Conservation (phyloP, 2,113 vertebrate genomes). For the human region DNA sequence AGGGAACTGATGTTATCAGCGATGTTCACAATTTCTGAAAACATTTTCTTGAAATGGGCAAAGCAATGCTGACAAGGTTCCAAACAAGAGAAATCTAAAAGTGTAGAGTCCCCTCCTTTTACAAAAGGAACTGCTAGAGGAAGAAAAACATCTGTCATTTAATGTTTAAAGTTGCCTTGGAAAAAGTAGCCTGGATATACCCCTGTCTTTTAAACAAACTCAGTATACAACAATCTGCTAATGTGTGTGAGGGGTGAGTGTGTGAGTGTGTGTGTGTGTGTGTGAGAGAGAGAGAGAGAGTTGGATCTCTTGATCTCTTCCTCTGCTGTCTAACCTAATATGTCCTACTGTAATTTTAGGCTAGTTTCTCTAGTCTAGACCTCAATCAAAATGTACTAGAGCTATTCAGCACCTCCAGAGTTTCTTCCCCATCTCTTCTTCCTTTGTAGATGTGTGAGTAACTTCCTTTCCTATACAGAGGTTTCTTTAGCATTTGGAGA, state of each 20-base stretch:
- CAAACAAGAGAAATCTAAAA: neutral
- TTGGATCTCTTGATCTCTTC: neutral
- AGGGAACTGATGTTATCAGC: neutral
- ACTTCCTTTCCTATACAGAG: neutral
- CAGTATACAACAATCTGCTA: neutral
- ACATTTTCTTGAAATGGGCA: neutral
- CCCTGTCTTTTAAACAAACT: neutral
- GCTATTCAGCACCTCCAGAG: neutral
- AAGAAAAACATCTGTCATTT: neutral
- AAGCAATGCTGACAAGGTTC: neutral
- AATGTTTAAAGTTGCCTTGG: neutral
- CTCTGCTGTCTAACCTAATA: neutral
- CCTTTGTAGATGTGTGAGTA: neutral
- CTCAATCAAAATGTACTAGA: neutral
- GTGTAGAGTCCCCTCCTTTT: neutral
- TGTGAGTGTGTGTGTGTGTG: neutral
- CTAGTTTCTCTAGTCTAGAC: neutral
- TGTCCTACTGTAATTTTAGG: neutral
- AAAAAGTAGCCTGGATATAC: neutral
- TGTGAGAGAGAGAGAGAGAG: too few species aligned
- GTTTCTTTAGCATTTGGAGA: neutral
- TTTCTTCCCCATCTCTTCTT: neutral
- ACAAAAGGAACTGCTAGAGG: neutral
- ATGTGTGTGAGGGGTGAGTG: neutral
- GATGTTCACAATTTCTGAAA: conserved; percentile 28